A percentile compares a stretch with the other conserved stretches of the same genome.
These are phyloP conservation scores for Slavum lentiscoides DNA, from an alignment of 2,888 invertebrate species.

Conservation along the genomic window DNA sequence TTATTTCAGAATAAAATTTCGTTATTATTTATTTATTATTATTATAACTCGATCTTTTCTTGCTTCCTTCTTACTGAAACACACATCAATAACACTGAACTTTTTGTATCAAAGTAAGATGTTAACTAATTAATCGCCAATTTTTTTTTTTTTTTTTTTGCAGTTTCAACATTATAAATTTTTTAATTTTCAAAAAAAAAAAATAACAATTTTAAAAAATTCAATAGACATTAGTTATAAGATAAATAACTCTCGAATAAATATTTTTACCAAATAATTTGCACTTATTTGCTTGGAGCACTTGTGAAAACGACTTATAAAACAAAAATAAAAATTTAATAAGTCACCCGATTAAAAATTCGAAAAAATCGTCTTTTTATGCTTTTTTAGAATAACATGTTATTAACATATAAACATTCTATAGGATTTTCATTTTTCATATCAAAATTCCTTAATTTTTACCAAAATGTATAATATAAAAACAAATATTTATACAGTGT, in stretches of 20 bases:
- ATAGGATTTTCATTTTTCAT: background rate
- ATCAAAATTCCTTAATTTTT: constrained; percentile 31
- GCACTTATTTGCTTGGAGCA: background rate
- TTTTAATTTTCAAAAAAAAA: background rate
- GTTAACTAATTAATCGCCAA: background rate
- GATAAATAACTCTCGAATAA: background rate
- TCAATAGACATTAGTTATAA: background rate
- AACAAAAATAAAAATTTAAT: background rate
- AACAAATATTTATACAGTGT: constrained; percentile 30
- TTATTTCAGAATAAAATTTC: background rate
- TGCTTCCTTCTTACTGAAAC: background rate
- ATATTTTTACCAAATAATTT: background rate
- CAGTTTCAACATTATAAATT: background rate
- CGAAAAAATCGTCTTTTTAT: too few species aligned
- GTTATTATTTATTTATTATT: background rate
- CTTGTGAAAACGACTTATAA: background rate
- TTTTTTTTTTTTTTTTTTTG: background rate
- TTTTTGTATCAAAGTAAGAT: too few species aligned
- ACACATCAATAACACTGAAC: too few species aligned
- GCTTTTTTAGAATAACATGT: background rate
- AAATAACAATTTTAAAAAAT: background rate
- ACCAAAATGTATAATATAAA: constrained; percentile 37
- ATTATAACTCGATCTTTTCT: background rate
- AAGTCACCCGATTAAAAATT: background rate
- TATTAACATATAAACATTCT: background rate